phyloP scores from a whole-genome alignment of 2,113 vertebrate species.

The Epinephelus moara region DNA sequence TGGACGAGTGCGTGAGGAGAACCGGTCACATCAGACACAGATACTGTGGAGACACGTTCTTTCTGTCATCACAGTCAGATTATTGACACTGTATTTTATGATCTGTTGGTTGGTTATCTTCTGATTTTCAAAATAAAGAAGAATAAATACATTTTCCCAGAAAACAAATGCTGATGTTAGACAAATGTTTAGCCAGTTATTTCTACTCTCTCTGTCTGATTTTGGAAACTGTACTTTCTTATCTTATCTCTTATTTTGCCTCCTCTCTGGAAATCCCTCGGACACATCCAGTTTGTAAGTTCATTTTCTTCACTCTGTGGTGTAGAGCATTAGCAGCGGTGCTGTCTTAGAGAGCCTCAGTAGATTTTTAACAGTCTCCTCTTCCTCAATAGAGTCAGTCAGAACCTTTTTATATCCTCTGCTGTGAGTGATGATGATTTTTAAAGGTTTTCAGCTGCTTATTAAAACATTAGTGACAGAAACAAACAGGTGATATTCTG shows the following conservation, averaged over 20 bases:
- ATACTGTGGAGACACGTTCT: background rate
- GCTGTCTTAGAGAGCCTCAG: background rate
- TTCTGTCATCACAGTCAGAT: background rate
- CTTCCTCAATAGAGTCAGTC: background rate
- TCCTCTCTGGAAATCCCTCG: background rate
- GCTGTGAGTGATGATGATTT: background rate
- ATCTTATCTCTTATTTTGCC: background rate
- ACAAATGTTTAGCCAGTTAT: too few species aligned
- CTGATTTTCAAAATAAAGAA: background rate
- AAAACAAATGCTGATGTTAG: background rate
- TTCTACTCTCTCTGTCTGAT: too few species aligned
- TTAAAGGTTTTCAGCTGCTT: background rate
- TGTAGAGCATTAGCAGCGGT: background rate
- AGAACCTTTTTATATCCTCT: background rate
- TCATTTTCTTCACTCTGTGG: background rate
- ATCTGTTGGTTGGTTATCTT: background rate
- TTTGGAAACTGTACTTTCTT: too few species aligned
- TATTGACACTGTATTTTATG: background rate
- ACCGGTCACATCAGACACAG: too few species aligned
- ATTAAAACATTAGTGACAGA: background rate
- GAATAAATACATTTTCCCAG: background rate
- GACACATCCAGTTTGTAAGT: slow-evolving; percentile 69
- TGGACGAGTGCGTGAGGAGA: too few species aligned
- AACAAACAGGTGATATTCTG: too few species aligned
- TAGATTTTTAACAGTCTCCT: background rate